Evolutionary conservation across 1,140 invertebrate species (phyloP).

Genomic region (Zaprionus africanus): DNA sequence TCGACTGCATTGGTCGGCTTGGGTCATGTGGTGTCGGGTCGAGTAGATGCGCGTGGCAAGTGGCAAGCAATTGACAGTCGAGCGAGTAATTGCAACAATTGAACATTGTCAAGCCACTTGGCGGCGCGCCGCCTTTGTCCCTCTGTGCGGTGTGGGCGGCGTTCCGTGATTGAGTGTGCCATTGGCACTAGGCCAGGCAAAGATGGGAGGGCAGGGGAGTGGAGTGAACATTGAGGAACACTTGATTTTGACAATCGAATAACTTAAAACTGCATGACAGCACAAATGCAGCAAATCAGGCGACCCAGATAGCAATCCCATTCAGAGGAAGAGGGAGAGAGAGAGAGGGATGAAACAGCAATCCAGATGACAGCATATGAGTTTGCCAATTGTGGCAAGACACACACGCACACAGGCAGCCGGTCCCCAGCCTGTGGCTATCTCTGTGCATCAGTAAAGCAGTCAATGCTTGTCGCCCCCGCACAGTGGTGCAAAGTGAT

Average conservation of each 20-base stretch:
- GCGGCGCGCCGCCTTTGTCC: background rate
- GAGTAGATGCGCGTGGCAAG: constrained; percentile 64
- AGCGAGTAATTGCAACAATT: constrained; percentile 63
- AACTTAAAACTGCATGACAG: constrained; percentile 29
- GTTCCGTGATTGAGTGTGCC: constrained; percentile 16
- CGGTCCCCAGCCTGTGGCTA: background rate
- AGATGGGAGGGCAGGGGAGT: too few species aligned
- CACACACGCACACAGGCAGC: background rate
- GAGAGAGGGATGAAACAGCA: constrained; percentile 1
- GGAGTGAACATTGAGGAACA: background rate
- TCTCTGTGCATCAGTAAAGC: background rate
- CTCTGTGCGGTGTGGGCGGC: constrained; percentile 8
- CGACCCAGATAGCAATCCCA: constrained; percentile 6
- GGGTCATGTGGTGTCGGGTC: constrained; percentile 14
- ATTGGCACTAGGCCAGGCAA: background rate
- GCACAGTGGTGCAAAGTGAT: constrained; percentile 10
- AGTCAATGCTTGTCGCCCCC: background rate
- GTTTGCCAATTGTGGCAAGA: constrained; percentile 19
- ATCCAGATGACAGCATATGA: constrained; percentile 7
- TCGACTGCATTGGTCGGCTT: constrained; percentile 3
- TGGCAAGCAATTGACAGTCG: constrained; percentile 71
- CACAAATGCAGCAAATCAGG: constrained; percentile 31
- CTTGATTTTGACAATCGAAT: constrained; percentile 29
- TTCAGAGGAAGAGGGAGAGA: background rate
- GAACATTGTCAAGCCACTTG: constrained; percentile 26